phyloP scores from a whole-genome alignment of 2,888 invertebrate species.

The Melanostoma scalare region DNA sequence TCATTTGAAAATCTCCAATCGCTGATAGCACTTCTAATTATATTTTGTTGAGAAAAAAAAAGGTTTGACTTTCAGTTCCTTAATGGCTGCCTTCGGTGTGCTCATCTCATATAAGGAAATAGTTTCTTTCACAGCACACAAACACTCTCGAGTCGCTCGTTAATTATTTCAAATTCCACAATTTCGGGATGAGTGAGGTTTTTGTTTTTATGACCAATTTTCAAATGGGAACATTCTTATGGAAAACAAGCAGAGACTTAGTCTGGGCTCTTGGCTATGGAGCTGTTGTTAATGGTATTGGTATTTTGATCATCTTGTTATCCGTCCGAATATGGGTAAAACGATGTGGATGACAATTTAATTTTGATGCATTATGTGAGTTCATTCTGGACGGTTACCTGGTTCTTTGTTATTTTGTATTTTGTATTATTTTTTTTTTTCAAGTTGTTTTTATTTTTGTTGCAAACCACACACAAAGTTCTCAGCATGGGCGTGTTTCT shows the following conservation, averaged over 20 bases:
- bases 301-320: conserved; percentile 66
- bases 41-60: conserved; percentile 46
- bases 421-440: conserved; percentile 1
- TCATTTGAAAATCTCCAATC: conserved; percentile 65
- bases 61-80: conserved; percentile 53
- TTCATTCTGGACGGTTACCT: conserved; percentile 57
- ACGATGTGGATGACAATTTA: conserved; percentile 72
- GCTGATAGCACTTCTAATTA: conserved; percentile 68
- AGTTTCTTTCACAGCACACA: conserved; percentile 66
- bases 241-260: background rate
- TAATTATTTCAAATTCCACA: conserved; percentile 71
- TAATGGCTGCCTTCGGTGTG: conserved; percentile 52
- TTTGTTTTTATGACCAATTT: conserved; percentile 68
- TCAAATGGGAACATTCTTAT: conserved; percentile 68
- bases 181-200: conserved; percentile 63
- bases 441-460: conserved; percentile 10
- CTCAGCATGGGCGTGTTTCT: conserved; percentile 69
- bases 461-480: conserved; percentile 72
- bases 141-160: conserved; percentile 60
- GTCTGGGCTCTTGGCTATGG: conserved; percentile 17
- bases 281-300: conserved; percentile 50
- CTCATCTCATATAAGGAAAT: conserved; percentile 56
- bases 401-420: conserved; percentile 57
- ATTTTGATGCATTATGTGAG: conserved; percentile 72
- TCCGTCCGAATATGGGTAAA: conserved; percentile 62